Base-by-base conservation (phyloP, 1,140 invertebrate genomes). In the Pollicipes pollicipes region DNA sequence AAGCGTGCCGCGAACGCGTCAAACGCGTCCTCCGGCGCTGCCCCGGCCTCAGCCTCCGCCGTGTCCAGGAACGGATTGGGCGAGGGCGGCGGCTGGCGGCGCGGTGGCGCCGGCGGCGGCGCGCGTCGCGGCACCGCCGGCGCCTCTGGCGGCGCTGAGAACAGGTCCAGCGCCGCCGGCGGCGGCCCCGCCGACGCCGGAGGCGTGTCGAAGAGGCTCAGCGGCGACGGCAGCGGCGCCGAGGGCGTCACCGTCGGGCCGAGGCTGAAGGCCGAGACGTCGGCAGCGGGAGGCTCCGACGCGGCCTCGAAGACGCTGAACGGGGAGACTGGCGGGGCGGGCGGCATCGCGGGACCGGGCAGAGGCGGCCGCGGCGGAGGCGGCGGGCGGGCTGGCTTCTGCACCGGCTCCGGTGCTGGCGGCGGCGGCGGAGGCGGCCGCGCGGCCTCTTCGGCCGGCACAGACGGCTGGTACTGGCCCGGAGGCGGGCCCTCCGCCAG, bases 1-100 rank as follows among this genome's bases (percentile, higher is more conserved):
- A 94, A 94, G 78, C 92, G 91, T 0, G 89, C 88, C 3, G 90
- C 86, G 76, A 94, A 94, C 0, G 88, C 90, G 79, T 93, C 90
- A 72, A 90, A 90, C 27, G 85, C 85, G 73, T 89, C 88, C 2
- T 80, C 79, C 0, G 77, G 70, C 28, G 73, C 72, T 28, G 69
- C 68, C 30, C 74, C 70, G 17, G 69, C 70, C 30, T 35, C 71
- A n/a, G 35, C n/a, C 1, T 30, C 69, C 69, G 66, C 37, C 10
- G 26, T 28, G 24, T 68, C 31, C 45, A 58, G 45, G 45, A 58
- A 58, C 13, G 45, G 45, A 21, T 58, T 58, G 2, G 32, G 64
- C 28, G 58, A 70, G 35, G 8, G 63, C 71, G 45, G 69, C 30
- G 28, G 73, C 58, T 28, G 71, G 37, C 30, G 69, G n/a, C 68